Conservation (phyloP, 2,113 vertebrate genomes). For the Xenopus laevis region DNA sequence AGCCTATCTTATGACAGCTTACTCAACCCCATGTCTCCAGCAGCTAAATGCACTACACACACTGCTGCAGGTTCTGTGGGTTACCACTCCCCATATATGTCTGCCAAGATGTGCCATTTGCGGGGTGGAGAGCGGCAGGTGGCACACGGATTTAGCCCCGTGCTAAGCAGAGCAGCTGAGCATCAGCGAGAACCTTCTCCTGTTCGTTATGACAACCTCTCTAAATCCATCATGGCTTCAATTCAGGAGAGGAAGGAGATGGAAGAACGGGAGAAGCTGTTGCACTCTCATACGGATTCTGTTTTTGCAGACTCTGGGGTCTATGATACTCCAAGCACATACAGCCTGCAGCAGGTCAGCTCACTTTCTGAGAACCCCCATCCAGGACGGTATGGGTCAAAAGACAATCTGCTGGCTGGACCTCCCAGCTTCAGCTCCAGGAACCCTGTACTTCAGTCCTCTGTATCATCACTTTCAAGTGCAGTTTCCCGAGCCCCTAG, state of each 20-base stretch:
- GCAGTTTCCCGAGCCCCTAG: constrained; percentile 79
- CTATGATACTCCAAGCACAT: constrained; percentile 85
- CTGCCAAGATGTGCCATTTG: constrained; percentile 84
- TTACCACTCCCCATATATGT: constrained; percentile 90
- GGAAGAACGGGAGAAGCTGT: constrained; percentile 88
- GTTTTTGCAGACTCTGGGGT: constrained; percentile 84
- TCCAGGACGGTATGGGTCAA: constrained; percentile 73
- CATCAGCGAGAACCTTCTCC: constrained; percentile 86
- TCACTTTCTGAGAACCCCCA: constrained; percentile 76
- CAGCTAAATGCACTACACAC: constrained; percentile 75
- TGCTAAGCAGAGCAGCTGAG: constrained; percentile 62
- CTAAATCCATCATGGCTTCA: constrained; percentile 97
- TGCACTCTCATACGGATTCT: constrained; percentile 76
- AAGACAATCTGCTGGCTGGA: constrained; percentile 82
- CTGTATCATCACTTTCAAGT: constrained; percentile 70
- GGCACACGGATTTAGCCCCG: constrained; percentile 78
- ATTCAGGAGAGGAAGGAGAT: constrained; percentile 95
- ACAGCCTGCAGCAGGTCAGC: constrained; percentile 74
- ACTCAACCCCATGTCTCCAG: constrained; percentile 76
- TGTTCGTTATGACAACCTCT: constrained; percentile 96
- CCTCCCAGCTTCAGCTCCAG: constrained; percentile 74
- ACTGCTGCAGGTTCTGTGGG: constrained; percentile 67
- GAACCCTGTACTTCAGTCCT: constrained; percentile 81
- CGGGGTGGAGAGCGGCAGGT: constrained; percentile 77
- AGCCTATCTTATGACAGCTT: constrained; percentile 96